phyloP scores from a whole-genome alignment of 2,797 vertebrate genomes.

The Yasuhikotakia modesta region DNA sequence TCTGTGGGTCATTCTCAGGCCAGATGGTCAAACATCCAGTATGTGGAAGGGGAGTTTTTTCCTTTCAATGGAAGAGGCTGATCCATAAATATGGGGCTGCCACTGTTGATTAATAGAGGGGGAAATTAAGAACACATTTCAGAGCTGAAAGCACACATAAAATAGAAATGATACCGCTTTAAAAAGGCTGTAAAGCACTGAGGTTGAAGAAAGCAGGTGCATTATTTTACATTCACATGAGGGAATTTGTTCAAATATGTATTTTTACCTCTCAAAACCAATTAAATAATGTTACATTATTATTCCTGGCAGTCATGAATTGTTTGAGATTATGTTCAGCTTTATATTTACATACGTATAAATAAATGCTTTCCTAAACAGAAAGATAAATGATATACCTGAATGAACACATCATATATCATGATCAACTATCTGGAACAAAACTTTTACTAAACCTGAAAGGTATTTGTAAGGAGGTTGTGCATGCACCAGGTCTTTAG shows the following conservation, averaged over 20 bases:
- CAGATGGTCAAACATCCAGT: constrained; percentile 45
- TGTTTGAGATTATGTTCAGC: no score
- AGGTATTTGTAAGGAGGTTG: constrained; percentile 47
- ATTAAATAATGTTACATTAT: not conserved
- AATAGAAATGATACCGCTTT: constrained; percentile 1
- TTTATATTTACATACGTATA: no score
- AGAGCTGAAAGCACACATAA: constrained; percentile 21
- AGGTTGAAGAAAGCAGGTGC: constrained; percentile 6
- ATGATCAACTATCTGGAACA: constrained; percentile 24
- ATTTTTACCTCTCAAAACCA: not conserved
- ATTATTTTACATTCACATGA: not conserved
- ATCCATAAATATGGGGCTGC: constrained; percentile 9
- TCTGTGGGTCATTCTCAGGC: constrained; percentile 30
- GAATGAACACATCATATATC: not conserved
- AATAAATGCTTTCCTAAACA: not conserved
- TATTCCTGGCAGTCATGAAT: no score
- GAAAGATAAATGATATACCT: not conserved
- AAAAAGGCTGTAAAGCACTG: constrained; percentile 17
- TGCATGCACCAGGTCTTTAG: constrained; percentile 30
- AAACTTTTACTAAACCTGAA: constrained; percentile 45
- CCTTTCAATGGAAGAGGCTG: constrained; percentile 9
- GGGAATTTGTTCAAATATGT: not conserved
- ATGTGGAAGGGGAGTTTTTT: constrained; percentile 13
- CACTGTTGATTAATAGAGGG: constrained; percentile 31
- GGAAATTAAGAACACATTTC: constrained; percentile 39